Base-by-base conservation (phyloP, 2,888 invertebrate genomes). In the Drosophila kanekoi region DNA sequence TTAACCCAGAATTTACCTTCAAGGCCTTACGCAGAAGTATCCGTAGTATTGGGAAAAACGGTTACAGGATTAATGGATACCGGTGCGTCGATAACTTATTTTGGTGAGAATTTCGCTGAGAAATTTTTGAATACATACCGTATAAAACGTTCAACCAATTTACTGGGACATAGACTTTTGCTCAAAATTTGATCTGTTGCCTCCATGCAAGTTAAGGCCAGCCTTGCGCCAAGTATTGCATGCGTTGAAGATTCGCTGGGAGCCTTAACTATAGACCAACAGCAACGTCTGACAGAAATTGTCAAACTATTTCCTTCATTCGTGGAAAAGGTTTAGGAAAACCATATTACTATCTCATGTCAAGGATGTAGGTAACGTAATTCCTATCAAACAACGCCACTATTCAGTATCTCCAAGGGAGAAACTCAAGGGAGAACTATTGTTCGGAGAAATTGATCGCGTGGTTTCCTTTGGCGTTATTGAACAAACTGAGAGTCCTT, bases 321-420 rank as follows among this genome's bases (percentile, higher is more conserved):
- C 28, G 28, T 8, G 28, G 28, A 28, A 28, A 28, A 28, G 8
- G 8, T 1, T 8, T 28, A 8, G 28, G 28, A 28, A 28, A 28
- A 28, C 8, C 8, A 8, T 8, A 1, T 28, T 28, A 8, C 8
- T 28, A 8, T 28, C 28, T 28, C 28, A 28, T 28, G 28, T 8
- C 28, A 28, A 8, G 8, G 28, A 28, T 28, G 28, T 28, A 28
- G 8, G 23, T 8, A 28, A 28, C 23, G 23, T 8, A 8, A 28
- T 28, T 28, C 28, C 28, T 28, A 41, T 13, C 38, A 38, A 13
- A 32, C 33, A 5, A 59, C 59, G 11, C 4, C 41, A 45, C n/a
- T 66, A 45, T 41, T 13, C 59, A 2, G 54, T 56, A 6, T 53
- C 52, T 0, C 57, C 58, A 3, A 49, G 23, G 8, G 48, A 65